Conservation (phyloP, 2,888 invertebrate genomes). For the Eulithis prunata region DNA sequence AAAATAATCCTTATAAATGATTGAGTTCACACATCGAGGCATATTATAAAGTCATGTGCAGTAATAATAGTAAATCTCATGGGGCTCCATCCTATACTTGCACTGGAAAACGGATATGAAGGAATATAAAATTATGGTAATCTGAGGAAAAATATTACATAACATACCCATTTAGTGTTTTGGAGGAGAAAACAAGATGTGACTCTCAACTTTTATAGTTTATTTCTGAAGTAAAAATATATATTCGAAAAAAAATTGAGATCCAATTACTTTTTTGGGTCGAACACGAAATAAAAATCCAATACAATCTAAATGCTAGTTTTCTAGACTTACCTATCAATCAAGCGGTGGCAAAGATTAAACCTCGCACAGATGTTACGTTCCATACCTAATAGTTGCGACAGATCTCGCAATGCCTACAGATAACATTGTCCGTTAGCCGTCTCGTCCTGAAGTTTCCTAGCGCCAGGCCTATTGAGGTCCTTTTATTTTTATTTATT, state of each 20-base stretch:
- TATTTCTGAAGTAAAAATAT: no score
- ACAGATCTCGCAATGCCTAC: slow-evolving; percentile 8
- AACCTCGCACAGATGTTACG: slow-evolving; percentile 6
- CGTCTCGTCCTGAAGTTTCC: slow-evolving; percentile 51
- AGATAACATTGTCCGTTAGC: slow-evolving; percentile 34
- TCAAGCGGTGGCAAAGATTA: slow-evolving; percentile 1
- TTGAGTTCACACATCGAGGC: slow-evolving; percentile 18
- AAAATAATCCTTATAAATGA: slow-evolving; percentile 19
- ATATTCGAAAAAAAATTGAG: no score
- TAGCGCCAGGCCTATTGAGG: slow-evolving; percentile 68
- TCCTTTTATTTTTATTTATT: slow-evolving; percentile 71
- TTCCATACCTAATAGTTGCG: no score
- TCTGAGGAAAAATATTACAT: no score
- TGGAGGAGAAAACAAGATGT: no score
- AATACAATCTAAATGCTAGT: no score
- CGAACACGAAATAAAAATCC: no score
- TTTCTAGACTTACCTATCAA: no score
- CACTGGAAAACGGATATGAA: slow-evolving; percentile 1
- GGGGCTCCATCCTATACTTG: not conserved
- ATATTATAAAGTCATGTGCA: slow-evolving; percentile 20
- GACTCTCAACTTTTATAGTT: no score
- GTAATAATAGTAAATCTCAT: slow-evolving; percentile 18
- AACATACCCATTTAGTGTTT: no score
- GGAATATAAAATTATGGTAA: not conserved
- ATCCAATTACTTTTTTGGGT: no score